Base-by-base conservation (phyloP, 2,888 invertebrate genomes). In the Drosophila borborema region DNA sequence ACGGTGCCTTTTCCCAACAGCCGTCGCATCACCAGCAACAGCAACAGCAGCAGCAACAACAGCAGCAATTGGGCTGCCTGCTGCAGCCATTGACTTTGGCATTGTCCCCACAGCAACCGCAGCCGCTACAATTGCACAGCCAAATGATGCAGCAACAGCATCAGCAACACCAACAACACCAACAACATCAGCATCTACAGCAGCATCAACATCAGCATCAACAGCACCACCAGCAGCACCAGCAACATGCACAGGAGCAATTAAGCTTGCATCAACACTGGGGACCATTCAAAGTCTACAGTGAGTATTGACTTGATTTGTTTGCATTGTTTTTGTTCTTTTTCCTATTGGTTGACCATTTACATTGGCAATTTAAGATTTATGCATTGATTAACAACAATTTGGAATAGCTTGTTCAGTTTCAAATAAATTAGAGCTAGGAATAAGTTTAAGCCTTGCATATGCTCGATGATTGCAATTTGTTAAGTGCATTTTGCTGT, bases 261-360 rank as follows among this genome's bases (percentile, higher is more conserved):
- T 88, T 90, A 85, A 86, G 84, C 77, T 80, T 80, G 80, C 84
- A 91, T 75, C 91, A 92, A 81, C 92, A 92, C 72, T 92, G 92
- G 91, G 93, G 93, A 72, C 92, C 93, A 76, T 93, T 92, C 89
- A 93, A 93, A 92, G 90, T 92, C 76, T 93, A 93, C 88, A 93
- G 93, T 93, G 88, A 93, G 93, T 93, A 86, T 79, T 75, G 73
- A 74, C 77, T 71, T 49, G 38, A 71, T 56, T 76, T 78, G 71
- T 70, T 67, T 56, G 41, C 62, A 40, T 31, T 23, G 54, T 16
- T 28, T n/a, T 28, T 40, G 23, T 23, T 23, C 23, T 23, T 4
- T 23, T 23, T 23, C 23, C 10, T 48, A 8, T 46, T 8, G 46
- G 23, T 48, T 55, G n/a, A 7, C 34, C 49, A 51, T 31, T 18